Evolutionary conservation across 2,797 vertebrate genomes (phyloP).

Genomic region (Hoplostethus mediterraneus): DNA sequence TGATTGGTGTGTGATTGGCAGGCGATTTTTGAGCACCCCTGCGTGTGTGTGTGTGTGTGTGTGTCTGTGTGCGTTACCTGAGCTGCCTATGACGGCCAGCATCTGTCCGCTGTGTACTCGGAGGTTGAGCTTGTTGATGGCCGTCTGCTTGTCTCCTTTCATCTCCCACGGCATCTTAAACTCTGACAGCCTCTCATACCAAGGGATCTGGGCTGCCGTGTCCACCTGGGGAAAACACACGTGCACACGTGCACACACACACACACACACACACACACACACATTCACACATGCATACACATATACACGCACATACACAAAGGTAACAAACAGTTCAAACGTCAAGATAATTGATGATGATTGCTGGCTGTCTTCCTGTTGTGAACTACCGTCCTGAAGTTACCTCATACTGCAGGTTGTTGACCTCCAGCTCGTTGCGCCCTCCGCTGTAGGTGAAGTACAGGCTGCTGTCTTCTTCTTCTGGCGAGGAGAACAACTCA

Average conservation of each 20-base stretch:
- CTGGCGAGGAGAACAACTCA: slow-evolving; percentile 88
- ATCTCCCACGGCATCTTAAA: slow-evolving; percentile 92
- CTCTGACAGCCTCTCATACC: slow-evolving; percentile 92
- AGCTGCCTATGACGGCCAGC: slow-evolving; percentile 95
- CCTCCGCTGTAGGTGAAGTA: slow-evolving; percentile 96
- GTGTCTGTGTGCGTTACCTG: slow-evolving; percentile 83
- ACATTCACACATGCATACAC: background rate
- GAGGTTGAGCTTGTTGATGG: slow-evolving; percentile 91
- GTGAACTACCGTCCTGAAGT: background rate
- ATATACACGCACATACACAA: background rate
- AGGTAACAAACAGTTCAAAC: background rate
- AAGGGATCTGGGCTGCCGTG: slow-evolving; percentile 91
- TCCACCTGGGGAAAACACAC: slow-evolving; percentile 84
- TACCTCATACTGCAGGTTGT: slow-evolving; percentile 93
- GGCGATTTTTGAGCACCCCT: background rate
- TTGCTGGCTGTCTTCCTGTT: background rate
- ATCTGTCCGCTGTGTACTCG: slow-evolving; percentile 94
- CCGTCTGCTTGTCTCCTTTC: slow-evolving; percentile 79
- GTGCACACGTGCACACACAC: slow-evolving; percentile 4
- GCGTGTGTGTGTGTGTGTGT: slow-evolving; percentile 1
- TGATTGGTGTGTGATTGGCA: background rate
- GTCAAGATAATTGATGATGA: background rate
- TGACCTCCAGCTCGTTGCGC: slow-evolving; percentile 91
- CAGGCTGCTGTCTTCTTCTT: slow-evolving; percentile 93
- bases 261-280: slow-evolving; percentile 8